Base-by-base conservation (phyloP, 2,888 invertebrate species). In the Mesorhabditis sp. region DNA sequence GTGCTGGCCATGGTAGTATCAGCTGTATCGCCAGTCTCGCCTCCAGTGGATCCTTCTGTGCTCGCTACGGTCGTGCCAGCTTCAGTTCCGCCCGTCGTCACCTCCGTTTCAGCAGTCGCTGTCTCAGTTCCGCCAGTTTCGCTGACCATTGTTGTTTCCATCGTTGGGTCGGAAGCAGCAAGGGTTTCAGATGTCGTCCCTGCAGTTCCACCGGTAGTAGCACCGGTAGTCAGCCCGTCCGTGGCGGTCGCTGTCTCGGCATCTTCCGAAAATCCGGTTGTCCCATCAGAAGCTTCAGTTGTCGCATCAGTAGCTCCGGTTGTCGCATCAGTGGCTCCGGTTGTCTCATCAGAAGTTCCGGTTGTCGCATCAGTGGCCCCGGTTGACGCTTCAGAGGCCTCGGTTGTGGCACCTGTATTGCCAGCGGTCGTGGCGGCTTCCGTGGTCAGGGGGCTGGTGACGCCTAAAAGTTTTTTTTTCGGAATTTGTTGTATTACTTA, bases 251-350 rank as follows among this genome's bases (percentile, higher is more conserved):
- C 58, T 50, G 58, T 50, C n/a, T 50, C 58, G n/a, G 58, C 1
- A 50, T 50, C 58, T 13, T 10, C n/a, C n/a, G 58, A 13, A n/a
- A n/a, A 50, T 50, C 58, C 58, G 7, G n/a, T 50, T 13, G 58
- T 50, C n/a, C n/a, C 10, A 4, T 62, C 44, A 28, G 13, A 13
- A 43, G 62, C 62, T 43, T 58, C 42, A 5, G 62, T 28, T 10
- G 62, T 43, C 4, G 42, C 62, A 43, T 62, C 62, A 62, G 61
- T 44, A 4, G 67, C 63, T 44, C 62, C 28, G 5, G 44, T 45
- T n/a, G 64, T 43, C 10, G 62, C 63, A 10, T 42, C 63, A 45
- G 62, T 41, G 7, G 45, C 43, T 67, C 43, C 62, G 62, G 62
- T 44, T 62, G 62, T 42, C 43, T 67, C 62, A 10, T 43, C 15